These are phyloP conservation scores for Achlya flavicornis DNA, from an alignment of 2,888 invertebrate species.

Conservation along the genomic window DNA sequence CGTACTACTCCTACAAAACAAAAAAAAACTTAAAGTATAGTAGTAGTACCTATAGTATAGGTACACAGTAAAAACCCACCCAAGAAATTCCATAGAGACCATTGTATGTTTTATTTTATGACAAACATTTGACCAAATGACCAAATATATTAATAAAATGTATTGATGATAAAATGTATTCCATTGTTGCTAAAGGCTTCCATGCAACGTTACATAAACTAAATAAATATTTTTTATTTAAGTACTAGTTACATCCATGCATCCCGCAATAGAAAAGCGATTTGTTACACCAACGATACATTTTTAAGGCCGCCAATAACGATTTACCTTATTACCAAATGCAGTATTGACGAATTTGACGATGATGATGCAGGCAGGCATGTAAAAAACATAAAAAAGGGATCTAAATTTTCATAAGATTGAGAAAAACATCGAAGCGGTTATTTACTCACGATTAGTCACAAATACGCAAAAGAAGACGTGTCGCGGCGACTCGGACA, in stretches of 20 bases:
- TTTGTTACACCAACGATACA: conserved; percentile 4
- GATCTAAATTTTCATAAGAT: not conserved
- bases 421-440: conserved; percentile 29
- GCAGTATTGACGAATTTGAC: not conserved
- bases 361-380: not conserved
- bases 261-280: conserved; percentile 14
- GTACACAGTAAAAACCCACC: not conserved
- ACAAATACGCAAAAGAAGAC: conserved; percentile 25
- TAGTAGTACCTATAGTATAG: too few species aligned
- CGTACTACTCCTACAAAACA: not conserved
- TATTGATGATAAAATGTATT: too few species aligned
- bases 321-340: not conserved
- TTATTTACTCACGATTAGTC: conserved; percentile 63
- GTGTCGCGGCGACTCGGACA: conserved; percentile 17
- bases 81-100: not conserved
- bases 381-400: not conserved
- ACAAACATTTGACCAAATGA: conserved; percentile 3
- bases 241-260: conserved; percentile 10
- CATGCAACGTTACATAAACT: not conserved
- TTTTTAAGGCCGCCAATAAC: not conserved
- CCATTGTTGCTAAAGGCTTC: not conserved
- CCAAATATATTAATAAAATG: too few species aligned
- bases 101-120: not conserved
- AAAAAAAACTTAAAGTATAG: not conserved
- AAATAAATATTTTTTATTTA: not conserved